Base-by-base conservation (phyloP, 2,113 vertebrate species). In the Dipodomys ordii region DNA sequence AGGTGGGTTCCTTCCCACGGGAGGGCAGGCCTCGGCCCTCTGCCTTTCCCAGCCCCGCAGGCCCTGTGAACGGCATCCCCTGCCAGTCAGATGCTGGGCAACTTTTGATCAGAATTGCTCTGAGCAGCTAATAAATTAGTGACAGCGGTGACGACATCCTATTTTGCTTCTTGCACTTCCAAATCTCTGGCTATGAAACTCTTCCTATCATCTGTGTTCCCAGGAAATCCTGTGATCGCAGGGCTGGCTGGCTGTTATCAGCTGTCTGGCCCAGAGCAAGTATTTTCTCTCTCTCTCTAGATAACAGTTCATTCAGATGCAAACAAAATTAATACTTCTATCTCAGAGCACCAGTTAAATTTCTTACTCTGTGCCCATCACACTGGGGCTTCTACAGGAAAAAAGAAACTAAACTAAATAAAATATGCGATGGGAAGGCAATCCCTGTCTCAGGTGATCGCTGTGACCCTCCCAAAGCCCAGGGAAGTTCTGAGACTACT, bases 401-500 rank as follows among this genome's bases (percentile, higher is more conserved):
- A 76, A 88, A 79, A 92, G 60, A 67, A 3, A 30, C 73, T n/a
- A 82, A 84, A 12, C 10, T 46, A 87, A 91, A 30, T 84, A 62
- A 79, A 92, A 44, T 32, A 4, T 49, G 25, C 20, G 65, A 10
- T 28, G n/a, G 25, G 60, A 93, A 92, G 6, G 13, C 15, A 68
- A 25, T 12, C n/a, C 53, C 13, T 8, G 35, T 28, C 27, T 73
- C 19, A 92, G 7, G 9, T 4, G 83, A 78, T 1, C 46, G 9
- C 22, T 46, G 16, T 4, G n/a, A 9, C 15, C 64, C 4, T 67
- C 6, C 8, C 46, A 13, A 39, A 44, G 25, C 11, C 9, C 32
- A 80, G 62, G 30, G 9, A 44, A 32, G 11, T 4, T 53, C 19
- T 62, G 62, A 76, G 32, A 92, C 1, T 7, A 78, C 64, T 69